A percentile compares a stretch with the other conserved stretches of the same genome.
Conservation (phyloP, 2,888 invertebrate genomes). For the Hydraecia micacea region DNA sequence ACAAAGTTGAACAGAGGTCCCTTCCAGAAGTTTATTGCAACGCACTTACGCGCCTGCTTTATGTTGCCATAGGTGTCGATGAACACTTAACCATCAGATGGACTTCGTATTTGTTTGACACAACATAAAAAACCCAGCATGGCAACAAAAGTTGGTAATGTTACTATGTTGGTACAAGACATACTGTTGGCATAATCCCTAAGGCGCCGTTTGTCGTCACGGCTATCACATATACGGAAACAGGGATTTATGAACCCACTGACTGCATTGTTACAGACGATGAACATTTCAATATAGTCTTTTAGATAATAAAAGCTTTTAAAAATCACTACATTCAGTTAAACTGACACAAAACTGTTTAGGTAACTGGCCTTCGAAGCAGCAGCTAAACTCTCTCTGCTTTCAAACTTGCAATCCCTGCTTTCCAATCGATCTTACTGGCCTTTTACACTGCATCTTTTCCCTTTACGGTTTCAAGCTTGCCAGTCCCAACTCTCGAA, state of each 20-base stretch:
- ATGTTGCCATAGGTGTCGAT: not conserved
- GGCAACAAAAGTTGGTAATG: not conserved
- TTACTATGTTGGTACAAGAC: not conserved
- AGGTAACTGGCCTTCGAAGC: not conserved
- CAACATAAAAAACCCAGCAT: too few relatives aligned
- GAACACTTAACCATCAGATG: not conserved
- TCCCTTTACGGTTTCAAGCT: constrained; percentile 7
- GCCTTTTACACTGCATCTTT: not conserved
- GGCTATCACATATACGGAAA: not conserved
- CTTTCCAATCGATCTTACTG: constrained; percentile 3
- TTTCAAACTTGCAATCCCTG: constrained; percentile 4
- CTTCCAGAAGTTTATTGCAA: not conserved
- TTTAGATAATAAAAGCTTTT: not conserved
- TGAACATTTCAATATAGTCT: not conserved
- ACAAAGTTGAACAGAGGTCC: not conserved
- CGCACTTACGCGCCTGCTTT: not conserved
- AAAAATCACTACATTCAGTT: not conserved
- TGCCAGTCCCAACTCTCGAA: not conserved
- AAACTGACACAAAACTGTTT: too few relatives aligned
- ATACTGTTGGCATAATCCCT: not conserved
- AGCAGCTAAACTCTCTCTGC: not conserved
- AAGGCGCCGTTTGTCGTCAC: not conserved
- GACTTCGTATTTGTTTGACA: not conserved
- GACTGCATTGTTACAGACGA: not conserved
- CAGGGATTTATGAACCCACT: not conserved